phyloP scores from a whole-genome alignment of 2,888 invertebrate species.

The Acleris laterana region DNA sequence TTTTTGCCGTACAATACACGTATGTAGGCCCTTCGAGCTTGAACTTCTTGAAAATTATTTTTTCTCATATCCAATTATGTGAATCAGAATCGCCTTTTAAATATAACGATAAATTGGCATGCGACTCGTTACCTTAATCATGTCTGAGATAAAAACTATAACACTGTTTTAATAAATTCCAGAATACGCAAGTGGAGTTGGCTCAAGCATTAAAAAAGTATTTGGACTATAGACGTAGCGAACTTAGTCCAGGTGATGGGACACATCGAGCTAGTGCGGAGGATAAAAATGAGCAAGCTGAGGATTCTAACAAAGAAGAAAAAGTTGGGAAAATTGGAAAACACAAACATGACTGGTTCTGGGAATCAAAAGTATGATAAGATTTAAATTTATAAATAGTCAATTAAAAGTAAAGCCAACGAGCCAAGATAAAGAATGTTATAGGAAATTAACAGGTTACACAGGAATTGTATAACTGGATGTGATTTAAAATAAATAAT shows the following conservation, averaged over 20 bases:
- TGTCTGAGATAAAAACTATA: too few species aligned
- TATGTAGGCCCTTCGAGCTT: too few species aligned
- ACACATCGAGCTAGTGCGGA: background rate
- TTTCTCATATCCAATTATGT: too few species aligned
- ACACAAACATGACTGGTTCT: background rate
- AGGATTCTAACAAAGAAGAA: background rate
- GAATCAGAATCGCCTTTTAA: too few species aligned
- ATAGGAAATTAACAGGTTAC: background rate
- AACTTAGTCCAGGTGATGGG: background rate
- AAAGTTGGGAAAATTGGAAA: background rate
- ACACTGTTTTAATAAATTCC: background rate
- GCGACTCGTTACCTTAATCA: too few species aligned
- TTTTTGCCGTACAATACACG: too few species aligned
- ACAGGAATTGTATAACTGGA: too few species aligned
- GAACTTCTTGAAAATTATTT: too few species aligned
- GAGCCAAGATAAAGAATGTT: background rate
- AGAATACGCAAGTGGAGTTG: background rate
- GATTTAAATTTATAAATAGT: background rate
- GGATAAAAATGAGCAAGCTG: background rate
- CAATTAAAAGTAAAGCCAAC: background rate
- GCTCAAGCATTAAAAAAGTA: background rate
- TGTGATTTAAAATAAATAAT: too few species aligned
- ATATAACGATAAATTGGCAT: too few species aligned
- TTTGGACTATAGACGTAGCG: background rate
- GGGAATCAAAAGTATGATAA: slow-evolving; percentile 1